These are phyloP conservation scores for Andinoacara biseriatus DNA, from an alignment of 2,113 vertebrate species.

Conservation along the genomic window DNA sequence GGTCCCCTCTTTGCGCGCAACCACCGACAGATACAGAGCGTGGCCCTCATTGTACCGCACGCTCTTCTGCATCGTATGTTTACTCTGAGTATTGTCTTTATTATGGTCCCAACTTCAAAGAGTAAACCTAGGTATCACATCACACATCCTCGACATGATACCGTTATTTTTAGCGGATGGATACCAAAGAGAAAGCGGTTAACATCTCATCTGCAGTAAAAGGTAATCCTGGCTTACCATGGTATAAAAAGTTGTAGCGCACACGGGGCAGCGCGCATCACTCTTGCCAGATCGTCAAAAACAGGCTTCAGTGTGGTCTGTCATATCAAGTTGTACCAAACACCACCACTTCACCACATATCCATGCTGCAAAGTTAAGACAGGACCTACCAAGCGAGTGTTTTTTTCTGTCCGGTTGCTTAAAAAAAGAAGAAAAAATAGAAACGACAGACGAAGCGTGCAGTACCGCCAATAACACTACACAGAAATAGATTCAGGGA, in stretches of 20 bases:
- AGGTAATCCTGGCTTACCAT: slow-evolving; percentile 64
- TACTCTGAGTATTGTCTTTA: background rate
- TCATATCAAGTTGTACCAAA: background rate
- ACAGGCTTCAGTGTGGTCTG: background rate
- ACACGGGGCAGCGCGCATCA: slow-evolving; percentile 25
- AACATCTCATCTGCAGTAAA: background rate
- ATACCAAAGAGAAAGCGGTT: slow-evolving; percentile 6
- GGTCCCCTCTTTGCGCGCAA: slow-evolving; percentile 91
- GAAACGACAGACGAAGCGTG: background rate
- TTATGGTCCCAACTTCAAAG: slow-evolving; percentile 23
- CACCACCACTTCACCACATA: background rate
- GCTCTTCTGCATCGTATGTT: slow-evolving; percentile 91
- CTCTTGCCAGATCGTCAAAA: background rate
- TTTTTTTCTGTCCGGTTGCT: background rate
- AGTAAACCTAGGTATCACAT: slow-evolving; percentile 1
- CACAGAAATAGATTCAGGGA: slow-evolving; percentile 70
- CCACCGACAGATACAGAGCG: slow-evolving; percentile 87
- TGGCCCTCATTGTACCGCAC: slow-evolving; percentile 96
- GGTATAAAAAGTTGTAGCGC: slow-evolving; percentile 61
- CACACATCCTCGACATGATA: background rate
- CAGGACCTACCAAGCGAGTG: background rate
- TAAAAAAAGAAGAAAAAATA: background rate
- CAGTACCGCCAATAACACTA: background rate
- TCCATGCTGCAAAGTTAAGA: slow-evolving; percentile 35
- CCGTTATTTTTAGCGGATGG: background rate